Evolutionary conservation across 2,113 vertebrate genomes (phyloP), one percentile per base, ranked within the genome.

Genomic region (Aleadryas rufinucha): DNA sequence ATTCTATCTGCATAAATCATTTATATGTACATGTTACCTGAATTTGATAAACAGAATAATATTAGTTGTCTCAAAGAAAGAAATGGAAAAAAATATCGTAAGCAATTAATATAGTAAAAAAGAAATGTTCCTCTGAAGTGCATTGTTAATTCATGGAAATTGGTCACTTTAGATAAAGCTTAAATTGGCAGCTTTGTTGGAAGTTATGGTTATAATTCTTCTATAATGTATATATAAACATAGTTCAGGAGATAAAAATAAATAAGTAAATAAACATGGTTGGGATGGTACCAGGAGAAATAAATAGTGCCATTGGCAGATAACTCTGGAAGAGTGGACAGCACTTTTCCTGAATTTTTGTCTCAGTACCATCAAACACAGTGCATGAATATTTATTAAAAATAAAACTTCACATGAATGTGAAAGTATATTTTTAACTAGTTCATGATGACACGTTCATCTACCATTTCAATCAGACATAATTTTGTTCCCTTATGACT

Each of bases 381-480:
- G 24, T 61, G 28, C 24, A 41, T 31, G 31, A 63, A 5, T 16
- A 11, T 47, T 45, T 54, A 59, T 66, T 23, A 68, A 87, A 84
- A 86, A 78, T 37, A 86, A 83, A 75, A 71, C 20, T 84, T 80
- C 39, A 60, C 12, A 56, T 3, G 13, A 96, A 90, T 10, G 10
- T 60, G 37, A 56, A 93, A 89, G 68, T 39, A 12, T 94, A 89
- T 96, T 96, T 97, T 92, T 90, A 90, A 90, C 85, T 57, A 68
- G 68, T 90, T 93, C 64, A 78, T 33, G 49, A 87, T 82, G 85
- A 54, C 68, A 90, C 2, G 19, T 85, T 96, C 74, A 93, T 91
- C 85, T 92, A 63, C 22, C 28, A 84, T 96, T 94, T 90, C 85
- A 96, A 96, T 94, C 70, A 96, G 84, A 90, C 13, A 42, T 92